Base-by-base conservation (phyloP, 2,113 vertebrate species). In the Eurystomus gularis region DNA sequence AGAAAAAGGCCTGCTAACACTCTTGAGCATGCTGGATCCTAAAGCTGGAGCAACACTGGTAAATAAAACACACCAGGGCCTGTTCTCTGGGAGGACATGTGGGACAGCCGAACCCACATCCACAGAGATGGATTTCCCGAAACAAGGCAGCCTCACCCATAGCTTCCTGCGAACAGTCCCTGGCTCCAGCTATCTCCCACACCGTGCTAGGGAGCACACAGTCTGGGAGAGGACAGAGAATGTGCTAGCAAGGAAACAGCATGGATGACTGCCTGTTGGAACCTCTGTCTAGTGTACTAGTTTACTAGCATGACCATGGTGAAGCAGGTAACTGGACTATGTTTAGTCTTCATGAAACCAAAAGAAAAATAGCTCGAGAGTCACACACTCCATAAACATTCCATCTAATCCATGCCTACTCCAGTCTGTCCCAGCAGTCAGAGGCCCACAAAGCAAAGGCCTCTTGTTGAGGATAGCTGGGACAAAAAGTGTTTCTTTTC, bases 71-170 rank as follows among this genome's bases (percentile, higher is more conserved):
- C 42, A 62, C 17, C 61, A 62, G 31, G 51, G 28, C 13, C 24
- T 13, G 9, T 71, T 40, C 28, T 87, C 62, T 39, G 64, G 48
- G 25, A 69, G 52, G 62, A 33, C 57, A 3, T 3, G 18, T 1
- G 19, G 40, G n/a, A 73, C 44, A 81, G 94, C 39, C 3, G 4
- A 82, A 52, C 9, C 16, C 68, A 48, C 4, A 65, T 15, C 11
- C 20, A 23, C 1, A 29, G 33, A 55, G 39, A 61, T 6, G 0
- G 0, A 54, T 6, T 42, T 44, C 55, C 37, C 26, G 7, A 26
- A 75, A 52, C 33, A 82, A 61, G 28, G 19, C 49, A 82, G 18
- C 28, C 54, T 33, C 16, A 14, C 24, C n/a, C 10, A 1, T 10
- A 4, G 0, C 15, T 71, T 70, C 24, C n/a, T 23, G 7, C 55